Conservation (phyloP, 2,797 vertebrate species). For the Serranus cabrilla region DNA sequence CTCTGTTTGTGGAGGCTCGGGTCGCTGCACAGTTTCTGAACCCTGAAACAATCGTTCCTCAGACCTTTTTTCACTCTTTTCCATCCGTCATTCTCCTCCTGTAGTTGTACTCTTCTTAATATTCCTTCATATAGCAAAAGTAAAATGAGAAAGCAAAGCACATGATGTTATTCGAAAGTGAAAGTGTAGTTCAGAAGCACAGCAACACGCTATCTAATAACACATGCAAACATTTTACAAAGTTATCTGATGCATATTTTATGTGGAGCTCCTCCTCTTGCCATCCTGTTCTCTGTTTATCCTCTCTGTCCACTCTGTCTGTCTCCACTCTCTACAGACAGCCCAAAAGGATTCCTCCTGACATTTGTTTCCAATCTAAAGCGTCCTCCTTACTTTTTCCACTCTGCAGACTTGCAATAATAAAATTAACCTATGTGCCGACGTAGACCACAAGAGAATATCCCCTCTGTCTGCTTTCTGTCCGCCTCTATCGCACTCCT, state of each 20-base stretch:
- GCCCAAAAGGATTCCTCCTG: conserved; percentile 72
- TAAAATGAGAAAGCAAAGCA: background rate
- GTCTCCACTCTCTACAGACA: conserved; percentile 40
- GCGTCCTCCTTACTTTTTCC: conserved; percentile 78
- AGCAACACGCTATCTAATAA: too few species aligned
- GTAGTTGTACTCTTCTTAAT: background rate
- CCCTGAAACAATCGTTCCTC: conserved; percentile 36
- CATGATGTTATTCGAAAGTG: background rate
- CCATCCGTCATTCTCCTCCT: background rate
- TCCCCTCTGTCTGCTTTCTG: conserved; percentile 55
- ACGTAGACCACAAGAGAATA: conserved; percentile 51
- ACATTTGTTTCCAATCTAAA: conserved; percentile 88
- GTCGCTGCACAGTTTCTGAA: conserved; percentile 51
- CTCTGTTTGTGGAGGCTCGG: conserved; percentile 33
- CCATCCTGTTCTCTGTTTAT: background rate
- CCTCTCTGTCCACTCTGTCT: conserved; percentile 4
- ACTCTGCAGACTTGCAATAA: conserved; percentile 83
- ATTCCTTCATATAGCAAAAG: background rate
- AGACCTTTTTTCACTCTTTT: background rate
- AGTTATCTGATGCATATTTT: background rate
- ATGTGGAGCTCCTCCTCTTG: background rate
- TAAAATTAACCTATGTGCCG: conserved; percentile 81
- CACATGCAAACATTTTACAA: background rate
- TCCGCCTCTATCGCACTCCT: conserved; percentile 20
- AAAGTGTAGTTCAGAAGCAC: background rate